These are phyloP conservation scores for Amiota mariae DNA, from an alignment of 2,888 invertebrate species.

Conservation along the genomic window DNA sequence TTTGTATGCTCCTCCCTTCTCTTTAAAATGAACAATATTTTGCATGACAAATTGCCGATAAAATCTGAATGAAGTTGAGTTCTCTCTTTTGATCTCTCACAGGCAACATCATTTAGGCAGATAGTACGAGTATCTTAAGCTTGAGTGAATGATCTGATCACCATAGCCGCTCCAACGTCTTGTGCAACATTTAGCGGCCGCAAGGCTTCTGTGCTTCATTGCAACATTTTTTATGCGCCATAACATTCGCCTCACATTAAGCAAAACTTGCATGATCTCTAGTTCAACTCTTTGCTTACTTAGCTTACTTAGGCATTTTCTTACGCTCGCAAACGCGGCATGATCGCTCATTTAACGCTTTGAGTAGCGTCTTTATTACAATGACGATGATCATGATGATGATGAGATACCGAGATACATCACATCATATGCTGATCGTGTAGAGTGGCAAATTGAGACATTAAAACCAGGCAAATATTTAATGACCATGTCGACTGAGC, in stretches of 20 bases:
- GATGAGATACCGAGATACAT: slow-evolving; percentile 44
- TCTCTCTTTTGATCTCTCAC: background rate
- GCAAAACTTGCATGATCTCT: background rate
- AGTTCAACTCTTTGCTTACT: slow-evolving; percentile 17
- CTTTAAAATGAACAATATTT: slow-evolving; percentile 54
- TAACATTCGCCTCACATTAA: slow-evolving; percentile 11
- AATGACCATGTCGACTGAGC: slow-evolving; percentile 19
- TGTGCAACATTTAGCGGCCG: slow-evolving; percentile 1
- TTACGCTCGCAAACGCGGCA: slow-evolving; percentile 19
- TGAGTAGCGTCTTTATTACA: slow-evolving; percentile 51
- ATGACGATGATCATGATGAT: too few species aligned
- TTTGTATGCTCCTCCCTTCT: background rate
- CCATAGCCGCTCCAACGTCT: too few species aligned
- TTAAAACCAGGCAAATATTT: slow-evolving; percentile 57
- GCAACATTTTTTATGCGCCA: slow-evolving; percentile 28
- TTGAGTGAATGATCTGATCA: too few species aligned
- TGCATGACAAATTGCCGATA: slow-evolving; percentile 69
- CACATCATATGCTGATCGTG: slow-evolving; percentile 5
- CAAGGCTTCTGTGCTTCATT: slow-evolving; percentile 44
- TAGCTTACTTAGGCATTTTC: slow-evolving; percentile 13
- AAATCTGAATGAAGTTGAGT: slow-evolving; percentile 48
- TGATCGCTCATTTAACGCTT: slow-evolving; percentile 67
- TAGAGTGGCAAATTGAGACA: slow-evolving; percentile 67
- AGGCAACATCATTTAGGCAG: background rate
- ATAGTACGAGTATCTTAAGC: too few species aligned